Percentiles rank a stretch among this genome's conserved stretches.
These are phyloP conservation scores for Sarcophilus harrisii DNA, from an alignment of 2,797 vertebrate species.

Conservation along the genomic window DNA sequence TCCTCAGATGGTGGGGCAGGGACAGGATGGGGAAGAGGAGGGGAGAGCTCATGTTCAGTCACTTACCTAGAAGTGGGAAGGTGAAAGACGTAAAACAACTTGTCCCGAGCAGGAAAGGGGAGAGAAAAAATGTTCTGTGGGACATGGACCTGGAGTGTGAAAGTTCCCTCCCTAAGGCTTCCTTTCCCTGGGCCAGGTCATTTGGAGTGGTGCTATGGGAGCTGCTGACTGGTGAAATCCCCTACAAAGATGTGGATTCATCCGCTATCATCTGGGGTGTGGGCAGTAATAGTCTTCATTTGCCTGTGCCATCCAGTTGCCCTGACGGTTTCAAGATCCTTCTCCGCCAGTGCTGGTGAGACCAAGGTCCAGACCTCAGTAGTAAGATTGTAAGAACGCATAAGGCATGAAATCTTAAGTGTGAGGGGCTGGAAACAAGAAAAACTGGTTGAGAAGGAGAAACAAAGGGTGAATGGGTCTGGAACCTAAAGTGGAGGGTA, in stretches of 20 bases:
- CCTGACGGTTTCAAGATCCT: constrained; percentile 98
- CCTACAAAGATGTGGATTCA: constrained; percentile 98
- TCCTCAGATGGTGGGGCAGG: neutral
- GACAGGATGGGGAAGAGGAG: neutral
- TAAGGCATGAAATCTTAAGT: neutral
- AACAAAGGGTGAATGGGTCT: neutral
- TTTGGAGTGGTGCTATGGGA: constrained; percentile 98
- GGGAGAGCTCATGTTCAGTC: neutral
- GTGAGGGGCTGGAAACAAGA: neutral
- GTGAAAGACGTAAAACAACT: neutral
- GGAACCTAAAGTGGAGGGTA: neutral
- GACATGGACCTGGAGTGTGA: neutral
- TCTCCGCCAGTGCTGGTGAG: constrained; percentile 97
- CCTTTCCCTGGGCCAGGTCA: constrained; percentile 87
- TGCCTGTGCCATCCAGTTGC: constrained; percentile 95
- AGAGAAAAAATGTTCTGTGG: neutral
- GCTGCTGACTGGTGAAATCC: constrained; percentile 96
- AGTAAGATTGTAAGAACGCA: neutral
- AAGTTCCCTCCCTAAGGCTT: neutral
- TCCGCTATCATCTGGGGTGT: constrained; percentile 99
- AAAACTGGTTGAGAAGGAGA: neutral
- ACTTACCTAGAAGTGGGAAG: neutral
- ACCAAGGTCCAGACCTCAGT: neutral
- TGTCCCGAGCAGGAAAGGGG: neutral
- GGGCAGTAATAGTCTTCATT: constrained; percentile 97